Evolutionary conservation across 35 echinoderm and acorn worm genomes (phyloP).

Genomic region (Heliocidaris erythrogramma): DNA sequence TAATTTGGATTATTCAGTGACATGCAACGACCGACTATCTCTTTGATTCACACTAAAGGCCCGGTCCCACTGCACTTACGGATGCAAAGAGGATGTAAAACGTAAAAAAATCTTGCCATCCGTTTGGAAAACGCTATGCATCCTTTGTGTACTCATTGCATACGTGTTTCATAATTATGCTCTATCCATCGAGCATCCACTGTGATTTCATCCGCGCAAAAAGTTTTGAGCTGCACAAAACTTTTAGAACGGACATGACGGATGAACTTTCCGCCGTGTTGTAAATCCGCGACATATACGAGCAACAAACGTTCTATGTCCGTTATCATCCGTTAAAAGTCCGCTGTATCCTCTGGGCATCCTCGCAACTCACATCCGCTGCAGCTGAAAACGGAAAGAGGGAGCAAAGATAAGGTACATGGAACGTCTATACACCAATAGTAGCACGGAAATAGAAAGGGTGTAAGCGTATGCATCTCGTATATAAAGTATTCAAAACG

Average conservation of each 20-base stretch:
- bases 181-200: too few species aligned
- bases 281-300: too few species aligned
- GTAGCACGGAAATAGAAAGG: conserved; percentile 37
- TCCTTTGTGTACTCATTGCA: conserved; percentile 17
- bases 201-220: conserved; percentile 40
- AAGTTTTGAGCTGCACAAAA: conserved; percentile 20
- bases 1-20: too few species aligned
- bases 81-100: conserved; percentile 32
- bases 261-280: too few species aligned
- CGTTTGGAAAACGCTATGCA: conserved; percentile 23
- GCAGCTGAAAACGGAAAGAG: conserved; percentile 37
- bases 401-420: conserved; percentile 30
- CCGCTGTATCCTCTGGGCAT: conserved; percentile 39
- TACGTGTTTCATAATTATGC: conserved; percentile 33
- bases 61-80: conserved; percentile 30
- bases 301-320: too few species aligned
- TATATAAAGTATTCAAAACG: conserved; percentile 36
- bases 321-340: too few species aligned
- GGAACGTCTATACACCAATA: conserved; percentile 37
- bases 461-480: conserved; percentile 37
- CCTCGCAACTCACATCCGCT: conserved; percentile 18
- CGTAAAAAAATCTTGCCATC: too few species aligned
- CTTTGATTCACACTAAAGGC: too few species aligned
- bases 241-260: conserved; percentile 46
- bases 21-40: too few species aligned